Conservation (phyloP, 2,113 vertebrate species). For the Microtus richardsoni region DNA sequence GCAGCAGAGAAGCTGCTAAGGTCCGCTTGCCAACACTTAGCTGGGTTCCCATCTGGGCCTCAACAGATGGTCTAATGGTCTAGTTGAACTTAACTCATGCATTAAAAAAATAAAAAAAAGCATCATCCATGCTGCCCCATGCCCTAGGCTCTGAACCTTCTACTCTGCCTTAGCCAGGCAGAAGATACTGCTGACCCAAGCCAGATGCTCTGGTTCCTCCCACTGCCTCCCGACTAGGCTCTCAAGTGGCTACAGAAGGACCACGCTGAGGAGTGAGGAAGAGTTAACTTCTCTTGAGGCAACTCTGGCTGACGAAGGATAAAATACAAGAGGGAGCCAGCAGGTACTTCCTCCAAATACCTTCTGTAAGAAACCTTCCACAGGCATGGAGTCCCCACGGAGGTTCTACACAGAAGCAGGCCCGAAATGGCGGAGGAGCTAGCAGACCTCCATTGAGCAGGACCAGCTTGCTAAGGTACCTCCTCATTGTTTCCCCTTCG, state of each 20-base stretch:
- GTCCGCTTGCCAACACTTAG: not conserved
- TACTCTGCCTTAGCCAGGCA: not conserved
- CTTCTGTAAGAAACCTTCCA: not conserved
- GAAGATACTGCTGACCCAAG: not conserved
- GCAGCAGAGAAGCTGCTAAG: not conserved
- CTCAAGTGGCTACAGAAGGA: not conserved
- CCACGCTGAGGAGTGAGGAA: not conserved
- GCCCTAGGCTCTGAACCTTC: not conserved
- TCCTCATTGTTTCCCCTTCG: not conserved
- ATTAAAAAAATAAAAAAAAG: not conserved
- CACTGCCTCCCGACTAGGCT: not conserved
- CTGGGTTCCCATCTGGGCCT: not conserved
- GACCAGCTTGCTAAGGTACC: not conserved
- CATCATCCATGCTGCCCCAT: not conserved
- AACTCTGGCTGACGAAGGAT: not conserved
- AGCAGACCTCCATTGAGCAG: not conserved
- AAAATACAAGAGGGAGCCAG: not conserved
- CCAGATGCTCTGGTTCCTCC: not conserved
- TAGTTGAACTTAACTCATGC: not conserved
- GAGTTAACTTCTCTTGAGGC: not conserved
- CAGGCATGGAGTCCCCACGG: not conserved
- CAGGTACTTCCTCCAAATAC: not conserved
- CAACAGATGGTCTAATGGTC: not conserved
- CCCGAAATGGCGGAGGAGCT: not conserved
- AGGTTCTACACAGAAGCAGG: not conserved